Percentiles rank a stretch among this genome's conserved stretches.
Evolutionary conservation across 2,797 vertebrate genomes (phyloP).

Genomic region (Podargus strigoides): DNA sequence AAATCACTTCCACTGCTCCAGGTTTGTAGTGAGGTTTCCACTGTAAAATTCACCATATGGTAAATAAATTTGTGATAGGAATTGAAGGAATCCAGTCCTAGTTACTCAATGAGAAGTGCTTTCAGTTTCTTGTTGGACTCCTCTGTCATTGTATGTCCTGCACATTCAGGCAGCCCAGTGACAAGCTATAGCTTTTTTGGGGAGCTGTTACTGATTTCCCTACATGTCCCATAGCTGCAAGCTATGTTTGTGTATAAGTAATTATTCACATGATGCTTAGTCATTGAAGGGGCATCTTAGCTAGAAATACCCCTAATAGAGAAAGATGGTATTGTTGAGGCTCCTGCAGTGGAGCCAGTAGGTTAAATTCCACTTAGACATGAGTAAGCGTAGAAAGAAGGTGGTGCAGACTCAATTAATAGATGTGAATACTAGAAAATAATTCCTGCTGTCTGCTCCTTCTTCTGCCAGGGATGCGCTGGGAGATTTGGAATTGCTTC

Average conservation of each 20-base stretch:
- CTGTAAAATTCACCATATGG: neutral
- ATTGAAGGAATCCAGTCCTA: neutral
- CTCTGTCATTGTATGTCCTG: neutral
- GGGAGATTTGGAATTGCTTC: neutral
- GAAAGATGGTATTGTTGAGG: neutral
- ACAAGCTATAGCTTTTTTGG: neutral
- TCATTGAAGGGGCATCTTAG: neutral
- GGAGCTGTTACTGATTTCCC: neutral
- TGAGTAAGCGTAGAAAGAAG: neutral
- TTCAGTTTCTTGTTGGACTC: neutral
- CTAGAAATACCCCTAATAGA: neutral
- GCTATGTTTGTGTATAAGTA: neutral
- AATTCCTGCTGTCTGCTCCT: neutral
- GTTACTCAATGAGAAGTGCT: neutral
- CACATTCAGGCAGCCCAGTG: neutral
- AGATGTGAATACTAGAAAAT: neutral
- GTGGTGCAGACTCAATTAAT: neutral
- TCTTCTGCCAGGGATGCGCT: neutral
- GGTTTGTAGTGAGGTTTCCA: neutral
- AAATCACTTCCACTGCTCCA: neutral
- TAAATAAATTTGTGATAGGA: neutral
- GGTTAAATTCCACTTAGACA: neutral
- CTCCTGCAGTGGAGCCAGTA: neutral
- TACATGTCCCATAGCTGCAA: neutral
- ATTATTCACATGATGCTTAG: neutral